These are phyloP conservation scores for Sarcophaga peregrina DNA, from an alignment of 1,140 invertebrate species.

Conservation along the genomic window DNA sequence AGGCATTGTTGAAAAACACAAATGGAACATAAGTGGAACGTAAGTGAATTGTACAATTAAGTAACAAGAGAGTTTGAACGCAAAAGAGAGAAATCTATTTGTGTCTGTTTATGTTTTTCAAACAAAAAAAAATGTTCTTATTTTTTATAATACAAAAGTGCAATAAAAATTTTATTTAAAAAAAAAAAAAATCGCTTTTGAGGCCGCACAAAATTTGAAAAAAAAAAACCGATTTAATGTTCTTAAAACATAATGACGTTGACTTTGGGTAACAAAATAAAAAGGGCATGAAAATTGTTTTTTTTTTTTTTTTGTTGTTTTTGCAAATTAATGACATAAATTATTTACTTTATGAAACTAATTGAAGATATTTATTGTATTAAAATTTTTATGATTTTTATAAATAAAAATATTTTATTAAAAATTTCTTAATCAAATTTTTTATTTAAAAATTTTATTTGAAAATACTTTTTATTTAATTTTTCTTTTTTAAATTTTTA, in stretches of 20 bases:
- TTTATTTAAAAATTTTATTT: no score
- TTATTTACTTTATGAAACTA: no score
- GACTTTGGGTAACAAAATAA: conserved; percentile 1
- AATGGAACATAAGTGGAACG: conserved; percentile 17
- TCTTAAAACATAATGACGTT: conserved; percentile 25
- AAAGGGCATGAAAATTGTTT: conserved; percentile 18
- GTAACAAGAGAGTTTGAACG: neutral
- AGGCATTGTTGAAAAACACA: neutral
- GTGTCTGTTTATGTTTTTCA: neutral
- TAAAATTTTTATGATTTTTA: neutral
- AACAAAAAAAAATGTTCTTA: neutral
- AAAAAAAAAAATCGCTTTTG: neutral
- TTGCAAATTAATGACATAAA: no score
- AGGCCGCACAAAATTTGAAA: neutral
- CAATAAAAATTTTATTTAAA: neutral
- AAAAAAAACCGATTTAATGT: neutral
- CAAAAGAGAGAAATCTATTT: neutral
- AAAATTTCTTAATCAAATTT: no score
- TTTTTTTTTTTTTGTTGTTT: no score
- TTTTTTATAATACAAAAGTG: neutral
- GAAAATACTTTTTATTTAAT: no score
- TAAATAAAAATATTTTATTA: neutral
- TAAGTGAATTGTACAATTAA: neutral
- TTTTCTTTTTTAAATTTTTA: no score
- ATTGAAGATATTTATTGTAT: no score